Evolutionary conservation across 1,140 invertebrate species (phyloP).

Genomic region (Bombus impatiens): DNA sequence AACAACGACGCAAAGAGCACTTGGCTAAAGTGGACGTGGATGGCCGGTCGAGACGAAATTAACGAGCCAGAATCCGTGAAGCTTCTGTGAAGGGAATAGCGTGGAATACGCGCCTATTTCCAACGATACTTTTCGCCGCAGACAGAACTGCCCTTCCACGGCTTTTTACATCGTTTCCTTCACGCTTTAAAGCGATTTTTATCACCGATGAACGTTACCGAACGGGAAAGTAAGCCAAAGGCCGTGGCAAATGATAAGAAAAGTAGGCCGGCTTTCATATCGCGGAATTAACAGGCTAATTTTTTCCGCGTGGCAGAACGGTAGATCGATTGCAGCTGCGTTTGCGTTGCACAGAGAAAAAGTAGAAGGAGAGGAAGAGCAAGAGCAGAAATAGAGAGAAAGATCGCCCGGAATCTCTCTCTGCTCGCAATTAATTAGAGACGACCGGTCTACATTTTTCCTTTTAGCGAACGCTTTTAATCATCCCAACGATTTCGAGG

Average conservation of each 20-base stretch:
- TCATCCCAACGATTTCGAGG: conserved; percentile 39
- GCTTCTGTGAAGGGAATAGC: conserved; percentile 59
- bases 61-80: conserved; percentile 72
- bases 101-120: neutral
- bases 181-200: too few species aligned
- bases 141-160: too few species aligned
- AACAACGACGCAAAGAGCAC: conserved; percentile 57
- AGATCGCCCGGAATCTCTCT: conserved; percentile 33
- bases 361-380: neutral
- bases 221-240: neutral
- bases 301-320: neutral
- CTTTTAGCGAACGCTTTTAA: conserved; percentile 45
- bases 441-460: conserved; percentile 37
- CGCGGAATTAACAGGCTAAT: conserved; percentile 6
- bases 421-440: conserved; percentile 58
- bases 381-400: neutral
- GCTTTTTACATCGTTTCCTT: too few species aligned
- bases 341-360: conserved; percentile 7
- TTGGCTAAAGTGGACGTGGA: conserved; percentile 62
- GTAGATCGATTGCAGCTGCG: conserved; percentile 34
- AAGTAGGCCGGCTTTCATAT: neutral
- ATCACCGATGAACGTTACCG: too few species aligned
- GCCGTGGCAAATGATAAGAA: neutral
- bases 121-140: too few species aligned
- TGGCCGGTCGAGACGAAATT: conserved; percentile 69